phyloP scores from a whole-genome alignment of 2,888 invertebrate genomes.

The Trichopoda pennipes region DNA sequence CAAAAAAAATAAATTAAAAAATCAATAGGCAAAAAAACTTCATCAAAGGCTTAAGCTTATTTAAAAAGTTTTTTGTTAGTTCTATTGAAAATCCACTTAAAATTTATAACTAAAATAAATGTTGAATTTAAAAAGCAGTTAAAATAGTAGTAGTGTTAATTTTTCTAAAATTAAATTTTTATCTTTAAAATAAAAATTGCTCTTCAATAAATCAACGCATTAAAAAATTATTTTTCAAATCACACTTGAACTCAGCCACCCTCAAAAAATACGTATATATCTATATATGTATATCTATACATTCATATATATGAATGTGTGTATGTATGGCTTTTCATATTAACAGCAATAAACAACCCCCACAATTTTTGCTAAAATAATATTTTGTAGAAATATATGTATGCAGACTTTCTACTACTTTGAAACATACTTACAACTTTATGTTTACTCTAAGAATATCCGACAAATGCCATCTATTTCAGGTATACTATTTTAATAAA shows the following conservation, averaged over 20 bases:
- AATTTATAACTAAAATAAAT: conserved; percentile 5
- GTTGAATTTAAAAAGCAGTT: neutral
- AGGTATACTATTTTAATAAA: conserved; percentile 24
- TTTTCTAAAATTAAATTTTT: neutral
- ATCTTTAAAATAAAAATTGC: conserved; percentile 16
- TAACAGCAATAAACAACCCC: conserved; percentile 25
- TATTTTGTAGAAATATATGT: neutral
- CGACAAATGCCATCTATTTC: conserved; percentile 22
- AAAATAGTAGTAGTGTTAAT: neutral
- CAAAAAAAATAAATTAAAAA: conserved; percentile 28
- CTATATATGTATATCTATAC: no score
- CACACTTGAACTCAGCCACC: neutral
- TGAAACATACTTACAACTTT: neutral
- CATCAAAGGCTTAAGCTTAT: conserved; percentile 23
- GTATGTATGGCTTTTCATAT: neutral
- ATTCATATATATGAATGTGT: no score
- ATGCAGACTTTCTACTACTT: neutral
- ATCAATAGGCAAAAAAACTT: conserved; percentile 35
- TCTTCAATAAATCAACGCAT: conserved; percentile 35
- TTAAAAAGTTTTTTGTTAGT: conserved; percentile 27
- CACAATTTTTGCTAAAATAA: conserved; percentile 25
- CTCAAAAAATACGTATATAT: neutral
- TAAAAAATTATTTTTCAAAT: conserved; percentile 21
- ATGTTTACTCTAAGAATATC: conserved; percentile 11
- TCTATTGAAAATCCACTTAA: neutral